Conservation (phyloP, 2,888 invertebrate species). For the Drosophila rellima region DNA sequence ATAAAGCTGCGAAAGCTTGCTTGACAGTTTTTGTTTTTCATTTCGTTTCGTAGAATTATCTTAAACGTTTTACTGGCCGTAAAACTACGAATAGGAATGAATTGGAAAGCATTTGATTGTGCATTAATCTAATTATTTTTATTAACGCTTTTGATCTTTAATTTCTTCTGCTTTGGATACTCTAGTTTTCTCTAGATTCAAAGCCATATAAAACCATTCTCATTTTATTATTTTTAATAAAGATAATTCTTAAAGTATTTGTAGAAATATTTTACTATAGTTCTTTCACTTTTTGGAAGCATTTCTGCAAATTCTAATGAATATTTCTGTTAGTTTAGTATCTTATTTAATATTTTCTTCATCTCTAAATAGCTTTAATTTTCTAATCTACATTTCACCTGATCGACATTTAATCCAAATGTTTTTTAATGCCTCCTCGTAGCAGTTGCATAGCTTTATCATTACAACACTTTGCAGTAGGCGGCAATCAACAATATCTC, state of each 20-base stretch:
- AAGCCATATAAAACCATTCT: too few relatives aligned
- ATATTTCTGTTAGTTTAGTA: neutral
- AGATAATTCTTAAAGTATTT: neutral
- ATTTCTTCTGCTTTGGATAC: neutral
- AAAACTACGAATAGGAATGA: neutral
- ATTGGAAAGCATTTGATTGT: neutral
- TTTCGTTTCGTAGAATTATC: neutral
- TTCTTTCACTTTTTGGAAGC: neutral
- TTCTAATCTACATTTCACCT: conserved; percentile 7
- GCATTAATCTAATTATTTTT: neutral
- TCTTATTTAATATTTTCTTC: neutral
- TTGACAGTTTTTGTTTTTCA: neutral
- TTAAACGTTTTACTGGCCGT: neutral
- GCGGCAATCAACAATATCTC: conserved; percentile 15
- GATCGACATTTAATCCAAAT: conserved; percentile 2
- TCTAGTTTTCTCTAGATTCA: neutral
- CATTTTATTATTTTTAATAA: too few relatives aligned
- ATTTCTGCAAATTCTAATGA: neutral
- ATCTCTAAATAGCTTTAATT: neutral
- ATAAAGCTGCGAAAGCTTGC: conserved; percentile 2
- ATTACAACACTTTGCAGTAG: neutral
- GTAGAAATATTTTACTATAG: neutral
- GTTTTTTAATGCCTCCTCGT: neutral
- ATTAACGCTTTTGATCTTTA: neutral
- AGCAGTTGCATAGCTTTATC: conserved; percentile 19